Percentiles rank a stretch among this genome's conserved stretches.
Evolutionary conservation across 2,797 vertebrate genomes (phyloP).

Genomic region (Babyrousa celebensis): DNA sequence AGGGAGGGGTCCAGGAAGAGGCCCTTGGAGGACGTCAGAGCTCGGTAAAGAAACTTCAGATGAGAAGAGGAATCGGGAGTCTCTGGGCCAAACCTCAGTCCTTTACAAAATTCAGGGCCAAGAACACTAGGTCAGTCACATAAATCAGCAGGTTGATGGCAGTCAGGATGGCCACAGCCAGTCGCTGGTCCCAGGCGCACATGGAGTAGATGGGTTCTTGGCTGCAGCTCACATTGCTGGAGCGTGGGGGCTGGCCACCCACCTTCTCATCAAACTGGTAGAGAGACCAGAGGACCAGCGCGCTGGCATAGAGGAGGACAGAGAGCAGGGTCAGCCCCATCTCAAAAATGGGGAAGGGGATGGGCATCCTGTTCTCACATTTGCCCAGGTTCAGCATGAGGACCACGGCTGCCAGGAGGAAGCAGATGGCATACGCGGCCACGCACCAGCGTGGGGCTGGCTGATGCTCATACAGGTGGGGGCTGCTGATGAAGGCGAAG

Average conservation of each 20-base stretch:
- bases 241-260: not conserved
- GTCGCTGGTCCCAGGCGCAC: not conserved
- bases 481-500: slow-evolving; percentile 94
- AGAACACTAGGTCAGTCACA: not conserved
- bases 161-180: not conserved
- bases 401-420: slow-evolving; percentile 93
- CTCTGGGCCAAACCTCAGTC: not conserved
- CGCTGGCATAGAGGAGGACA: not conserved
- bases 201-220: not conserved
- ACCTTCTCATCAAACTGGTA: not conserved
- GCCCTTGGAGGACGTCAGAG: not conserved
- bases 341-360: slow-evolving; percentile 93
- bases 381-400: slow-evolving; percentile 95
- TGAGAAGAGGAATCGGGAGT: not conserved
- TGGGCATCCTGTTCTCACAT: slow-evolving; percentile 94
- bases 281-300: not conserved
- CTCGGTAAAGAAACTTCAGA: not conserved
- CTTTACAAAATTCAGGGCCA: not conserved
- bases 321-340: not conserved
- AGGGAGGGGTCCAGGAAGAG: not conserved
- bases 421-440: slow-evolving; percentile 96
- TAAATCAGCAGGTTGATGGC: not conserved
- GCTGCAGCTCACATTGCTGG: not conserved
- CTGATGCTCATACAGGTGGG: slow-evolving; percentile 88
- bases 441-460: slow-evolving; percentile 94